Evolutionary conservation across 1,140 invertebrate genomes (phyloP), one percentile per base, ranked within the genome.

Genomic region (Augochlora pura): DNA sequence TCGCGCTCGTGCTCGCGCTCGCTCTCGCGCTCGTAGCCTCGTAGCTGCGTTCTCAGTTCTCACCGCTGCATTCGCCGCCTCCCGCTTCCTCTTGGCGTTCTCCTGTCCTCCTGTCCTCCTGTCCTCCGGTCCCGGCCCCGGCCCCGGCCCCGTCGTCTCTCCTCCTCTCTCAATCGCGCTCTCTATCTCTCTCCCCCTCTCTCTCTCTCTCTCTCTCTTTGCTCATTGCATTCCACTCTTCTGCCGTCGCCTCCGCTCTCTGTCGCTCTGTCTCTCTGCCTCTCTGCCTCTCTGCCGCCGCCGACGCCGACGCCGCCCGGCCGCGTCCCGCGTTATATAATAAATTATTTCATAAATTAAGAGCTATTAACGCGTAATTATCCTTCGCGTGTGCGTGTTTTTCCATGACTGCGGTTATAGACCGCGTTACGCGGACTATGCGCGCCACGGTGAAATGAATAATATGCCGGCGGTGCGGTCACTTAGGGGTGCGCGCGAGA

Each of bases 271-370:
- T 42, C 21, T 18, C 49, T 5, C 21, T 16, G 25, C 23, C 52
- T 25, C 18, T 54, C 57, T 63, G 23, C 77, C 27, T 27, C 63
- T 65, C 27, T 52, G n/a, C 69, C 72, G 38, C 62, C 69, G 49
- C 79, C 69, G 72, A 65, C 72, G 80, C 77, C 46, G 49, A 52
- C 49, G 81, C 79, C 69, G 21, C 76, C 60, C n/a, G 54, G 46
- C 77, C 71, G 62, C 66, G 67, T 65, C 66, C 77, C 81, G 77
- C 75, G 86, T 89, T 87, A 87, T 88, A 84, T 88, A 88, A 88
- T 88, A 87, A 88, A 88, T 88, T 89, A 88, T 89, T 88, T 88
- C 86, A 88, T 86, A 87, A 87, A 88, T 88, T 89, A 88, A 87
- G 84, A 87, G 88, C 87, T 86, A 88, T 89, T 88, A 88, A 88